Evolutionary conservation across 2,888 invertebrate species (phyloP).

Genomic region (Heliconius ismenius): DNA sequence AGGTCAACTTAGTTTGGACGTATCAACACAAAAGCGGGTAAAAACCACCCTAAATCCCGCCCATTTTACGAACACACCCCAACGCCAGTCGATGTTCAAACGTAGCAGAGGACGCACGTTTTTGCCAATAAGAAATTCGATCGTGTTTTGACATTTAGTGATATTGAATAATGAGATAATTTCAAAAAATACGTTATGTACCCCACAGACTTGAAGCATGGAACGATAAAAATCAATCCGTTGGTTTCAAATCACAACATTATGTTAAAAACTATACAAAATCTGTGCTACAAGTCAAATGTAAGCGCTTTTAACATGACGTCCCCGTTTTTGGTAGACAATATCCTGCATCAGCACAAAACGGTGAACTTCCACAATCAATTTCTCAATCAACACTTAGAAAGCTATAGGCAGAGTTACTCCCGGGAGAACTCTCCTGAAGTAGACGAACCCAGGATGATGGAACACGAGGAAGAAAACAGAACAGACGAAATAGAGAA

Average conservation of each 20-base stretch:
- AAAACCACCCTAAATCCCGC: conserved; percentile 74
- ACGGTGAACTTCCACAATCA: conserved; percentile 75
- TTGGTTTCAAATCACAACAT: conserved; percentile 63
- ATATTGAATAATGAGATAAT: conserved; percentile 28
- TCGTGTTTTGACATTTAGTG: conserved; percentile 37
- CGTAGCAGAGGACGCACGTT: conserved; percentile 52
- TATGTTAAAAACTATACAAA: conserved; percentile 79
- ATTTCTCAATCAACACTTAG: conserved; percentile 80
- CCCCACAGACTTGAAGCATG: conserved; percentile 73
- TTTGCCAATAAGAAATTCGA: conserved; percentile 22
- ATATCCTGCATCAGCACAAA: conserved; percentile 82
- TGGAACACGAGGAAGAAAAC: conserved; percentile 59
- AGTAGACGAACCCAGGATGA: conserved; percentile 61
- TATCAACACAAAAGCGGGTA: conserved; percentile 65
- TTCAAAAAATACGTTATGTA: conserved; percentile 66
- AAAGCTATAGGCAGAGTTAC: conserved; percentile 66
- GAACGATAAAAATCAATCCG: conserved; percentile 69
- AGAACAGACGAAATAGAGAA: conserved; percentile 59
- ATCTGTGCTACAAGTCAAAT: conserved; percentile 67
- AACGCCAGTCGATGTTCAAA: conserved; percentile 60
- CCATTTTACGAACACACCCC: conserved; percentile 74
- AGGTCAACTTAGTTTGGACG: conserved; percentile 56
- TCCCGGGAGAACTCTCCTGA: conserved; percentile 72
- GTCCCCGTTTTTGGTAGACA: conserved; percentile 84
- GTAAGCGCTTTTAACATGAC: conserved; percentile 75